These are phyloP conservation scores for Centropristis striata DNA, from an alignment of 2,113 vertebrate genomes.

Conservation along the genomic window DNA sequence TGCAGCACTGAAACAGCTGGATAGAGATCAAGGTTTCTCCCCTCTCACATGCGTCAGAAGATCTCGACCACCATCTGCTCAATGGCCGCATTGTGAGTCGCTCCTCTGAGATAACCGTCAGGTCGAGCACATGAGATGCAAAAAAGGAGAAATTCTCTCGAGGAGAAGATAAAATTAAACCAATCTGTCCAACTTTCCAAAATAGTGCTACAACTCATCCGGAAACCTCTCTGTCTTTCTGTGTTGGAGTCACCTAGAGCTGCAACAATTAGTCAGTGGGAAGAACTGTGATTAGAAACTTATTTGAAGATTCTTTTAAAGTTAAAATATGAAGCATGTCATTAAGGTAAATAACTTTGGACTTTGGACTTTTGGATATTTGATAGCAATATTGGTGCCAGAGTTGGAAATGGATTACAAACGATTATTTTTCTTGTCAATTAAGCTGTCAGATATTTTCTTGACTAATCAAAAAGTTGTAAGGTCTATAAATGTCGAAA, in stretches of 20 bases:
- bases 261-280: not conserved
- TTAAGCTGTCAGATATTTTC: too few relatives aligned
- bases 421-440: too few relatives aligned
- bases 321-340: too few relatives aligned
- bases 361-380: not conserved
- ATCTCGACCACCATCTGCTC: conserved; percentile 62
- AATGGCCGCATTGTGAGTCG: conserved; percentile 54
- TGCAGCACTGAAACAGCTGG: conserved; percentile 59
- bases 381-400: not conserved
- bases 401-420: not conserved
- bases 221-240: not conserved
- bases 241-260: not conserved
- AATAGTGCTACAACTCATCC: not conserved
- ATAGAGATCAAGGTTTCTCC: conserved; percentile 50
- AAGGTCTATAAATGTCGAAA: too few relatives aligned
- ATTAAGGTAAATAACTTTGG: too few relatives aligned
- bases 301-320: too few relatives aligned
- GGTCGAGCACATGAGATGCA: conserved; percentile 28
- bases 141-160: not conserved
- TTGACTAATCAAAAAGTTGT: too few relatives aligned
- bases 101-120: conserved; percentile 33
- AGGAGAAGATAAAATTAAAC: not conserved
- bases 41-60: conserved; percentile 29
- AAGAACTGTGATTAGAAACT: too few relatives aligned
- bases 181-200: not conserved